Base-by-base conservation (phyloP, 2,113 vertebrate genomes). In the Megaleporinus macrocephalus region DNA sequence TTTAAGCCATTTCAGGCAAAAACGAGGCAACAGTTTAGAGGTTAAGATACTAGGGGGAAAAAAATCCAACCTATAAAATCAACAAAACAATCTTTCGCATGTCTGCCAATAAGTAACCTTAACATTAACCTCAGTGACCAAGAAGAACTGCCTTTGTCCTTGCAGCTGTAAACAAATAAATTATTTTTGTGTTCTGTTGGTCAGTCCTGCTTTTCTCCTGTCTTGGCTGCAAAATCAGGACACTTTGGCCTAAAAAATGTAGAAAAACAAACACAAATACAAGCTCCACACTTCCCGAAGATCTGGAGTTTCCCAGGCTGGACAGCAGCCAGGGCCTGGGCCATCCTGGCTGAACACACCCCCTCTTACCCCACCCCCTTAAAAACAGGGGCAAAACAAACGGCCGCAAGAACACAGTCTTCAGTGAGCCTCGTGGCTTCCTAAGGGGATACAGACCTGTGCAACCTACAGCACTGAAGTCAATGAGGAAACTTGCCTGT, bases 331-430 rank as follows among this genome's bases (percentile, higher is more conserved):
- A 69, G 20, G 26, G 20, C 2, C 27, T 27, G n/a, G 47, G 47
- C 73, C 66, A 2, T 44, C 44, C 22, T 20, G 12, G 29, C 57
- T 24, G 22, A 72, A 27, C 70, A n/a, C 55, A 33, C 36, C 76
- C 57, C 26, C 55, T 72, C 18, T 36, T 36, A n/a, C 26, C 47
- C 44, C 33, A 36, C 59, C 73, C 66, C 29, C 55, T 72, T 18
- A 24, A 57, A 80, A 79, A n/a, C 63, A 78, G 70, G 78, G 70
- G 81, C 33, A 66, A 78, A 74, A 80, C 55, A 84, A 57, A 76
- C 68, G 79, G 22, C 41, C 53, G 82, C 41, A 80, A 51, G 76
- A 5, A 36, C 24, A 36, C 47, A 70, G 3, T 24, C 69, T 57
- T 53, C n/a, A 55, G 59, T 59, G 16, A 70, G 27, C 55, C 24